phyloP scores from a whole-genome alignment of 2,888 invertebrate genomes.

The Vanessa cardui region DNA sequence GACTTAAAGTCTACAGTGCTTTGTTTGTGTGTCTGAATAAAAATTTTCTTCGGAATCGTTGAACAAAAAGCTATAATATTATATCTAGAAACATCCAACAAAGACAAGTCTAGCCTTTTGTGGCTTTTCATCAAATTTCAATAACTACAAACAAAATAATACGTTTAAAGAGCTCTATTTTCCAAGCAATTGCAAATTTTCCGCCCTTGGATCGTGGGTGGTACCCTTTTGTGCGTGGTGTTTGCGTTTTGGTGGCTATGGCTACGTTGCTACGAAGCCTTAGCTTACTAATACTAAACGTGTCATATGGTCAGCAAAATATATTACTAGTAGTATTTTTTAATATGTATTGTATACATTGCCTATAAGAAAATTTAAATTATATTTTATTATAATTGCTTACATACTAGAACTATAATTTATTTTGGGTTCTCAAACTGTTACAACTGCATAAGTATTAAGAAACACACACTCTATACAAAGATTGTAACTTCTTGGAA shows the following conservation, averaged over 20 bases:
- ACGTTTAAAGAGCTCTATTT: not conserved
- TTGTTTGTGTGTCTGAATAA: too few species aligned
- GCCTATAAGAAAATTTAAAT: not conserved
- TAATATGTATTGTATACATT: too few species aligned
- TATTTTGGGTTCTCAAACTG: too few species aligned
- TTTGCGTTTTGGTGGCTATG: conserved; percentile 21
- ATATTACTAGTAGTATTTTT: not conserved
- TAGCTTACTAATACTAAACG: not conserved
- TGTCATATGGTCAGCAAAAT: not conserved
- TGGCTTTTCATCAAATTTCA: not conserved
- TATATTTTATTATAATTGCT: too few species aligned
- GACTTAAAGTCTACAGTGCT: too few species aligned
- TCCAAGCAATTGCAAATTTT: conserved; percentile 24
- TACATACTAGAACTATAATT: too few species aligned
- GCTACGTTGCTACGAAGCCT: not conserved
- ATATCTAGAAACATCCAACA: not conserved
- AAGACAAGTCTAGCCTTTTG: not conserved
- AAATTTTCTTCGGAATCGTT: not conserved
- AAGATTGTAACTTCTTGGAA: too few species aligned
- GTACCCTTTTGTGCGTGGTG: conserved; percentile 25
- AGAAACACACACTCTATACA: too few species aligned
- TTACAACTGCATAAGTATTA: too few species aligned
- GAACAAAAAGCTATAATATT: not conserved
- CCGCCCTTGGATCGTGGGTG: conserved; percentile 15
- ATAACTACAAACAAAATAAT: not conserved